Evolutionary conservation across 2,888 invertebrate species (phyloP), one percentile per base, ranked within the genome.

Genomic region (Machimus rusticus): DNA sequence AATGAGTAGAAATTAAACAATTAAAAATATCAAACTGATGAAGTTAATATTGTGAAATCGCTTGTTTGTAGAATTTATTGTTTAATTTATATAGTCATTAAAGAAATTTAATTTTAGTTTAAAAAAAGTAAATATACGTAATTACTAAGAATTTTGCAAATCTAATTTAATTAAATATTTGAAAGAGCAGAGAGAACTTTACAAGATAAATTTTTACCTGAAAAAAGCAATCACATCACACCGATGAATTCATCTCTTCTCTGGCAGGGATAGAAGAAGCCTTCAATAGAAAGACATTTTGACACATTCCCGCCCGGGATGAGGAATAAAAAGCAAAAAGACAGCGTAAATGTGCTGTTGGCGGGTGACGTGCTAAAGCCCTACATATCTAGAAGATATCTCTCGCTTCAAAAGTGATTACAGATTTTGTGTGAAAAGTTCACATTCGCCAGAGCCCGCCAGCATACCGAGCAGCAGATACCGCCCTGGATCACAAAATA

Each of bases 231-330:
- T 66, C 66, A 82, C 51, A 82, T 37, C 66, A 23, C 82, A 57
- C 57, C 55, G 81, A 55, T 81, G 81, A 55, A 81, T 81, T 31
- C 34, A 81, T 57, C 57, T 79, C n/a, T 43, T 51, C n/a, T n/a
- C 51, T 51, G 51, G 6, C 51, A 14, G 34, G 12, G 28, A 31
- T 34, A 6, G n/a, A 55, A 34, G 31, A 34, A 34, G 16, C 55
- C 34, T 81, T 55, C 81, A 31, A 81, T 81, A 55, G 81, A 55
- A 81, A 81, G 81, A 81, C 81, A 81, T 55, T 55, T 81, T 81
- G 81, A 81, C 81, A 81, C 81, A 81, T 66, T 23, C 66, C 12
- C 28, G 66, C 12, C 28, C 19, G 19, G 51, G 51, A 51, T 51
- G 66, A 28, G 66, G 12, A 3, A 12, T 12, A 66, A 66, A 81